Base-by-base conservation (phyloP, 1,140 invertebrate species). In the Proales similis region DNA sequence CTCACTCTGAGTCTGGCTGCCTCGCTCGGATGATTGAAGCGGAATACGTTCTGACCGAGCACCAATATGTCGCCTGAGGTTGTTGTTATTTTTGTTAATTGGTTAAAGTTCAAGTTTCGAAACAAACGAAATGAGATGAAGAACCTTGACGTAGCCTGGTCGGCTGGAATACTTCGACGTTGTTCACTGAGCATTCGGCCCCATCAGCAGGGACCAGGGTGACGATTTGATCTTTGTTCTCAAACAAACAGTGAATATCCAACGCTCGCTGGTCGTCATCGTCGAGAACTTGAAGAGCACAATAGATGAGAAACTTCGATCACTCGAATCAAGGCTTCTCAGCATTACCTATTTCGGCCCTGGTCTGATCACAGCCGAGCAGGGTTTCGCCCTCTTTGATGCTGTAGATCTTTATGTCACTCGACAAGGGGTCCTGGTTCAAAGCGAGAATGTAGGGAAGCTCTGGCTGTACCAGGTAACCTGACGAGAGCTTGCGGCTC, bases 21-120 rank as follows among this genome's bases (percentile, higher is more conserved):
- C 73, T 91, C 88, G 0, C 81, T 85, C 22, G 89, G 89, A 79
- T 92, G 87, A 75, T 91, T 92, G 73, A 88, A 91, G 30, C 88
- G 83, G 74, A 92, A 92, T 81, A 91, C 89, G 72, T 89, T 90
- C 64, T 85, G 82, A 2, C 89, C 89, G 17, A 93, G 78, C 24
- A 90, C 75, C 27, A 93, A 84, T 26, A 89, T 86, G 70, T 84
- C 86, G 32, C 86, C 83, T 84, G 68, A 12, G n/a, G n/a, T n/a
- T 42, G 6, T 36, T 36, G 9, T 36, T 36, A 9, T 36, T 36
- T 36, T 36, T 36, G 14, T 36, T 36, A 36, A 36, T 36, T n/a
- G n/a, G n/a, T n/a, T n/a, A n/a, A n/a, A n/a, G n/a, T n/a, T n/a
- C n/a, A n/a, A n/a, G n/a, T n/a, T n/a, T n/a, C 33, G 14, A 36